A percentile compares a stretch with the other conserved stretches of the same genome.
These are phyloP conservation scores for Hippocampus kuda DNA, from an alignment of 2,797 vertebrate genomes.

Conservation along the genomic window DNA sequence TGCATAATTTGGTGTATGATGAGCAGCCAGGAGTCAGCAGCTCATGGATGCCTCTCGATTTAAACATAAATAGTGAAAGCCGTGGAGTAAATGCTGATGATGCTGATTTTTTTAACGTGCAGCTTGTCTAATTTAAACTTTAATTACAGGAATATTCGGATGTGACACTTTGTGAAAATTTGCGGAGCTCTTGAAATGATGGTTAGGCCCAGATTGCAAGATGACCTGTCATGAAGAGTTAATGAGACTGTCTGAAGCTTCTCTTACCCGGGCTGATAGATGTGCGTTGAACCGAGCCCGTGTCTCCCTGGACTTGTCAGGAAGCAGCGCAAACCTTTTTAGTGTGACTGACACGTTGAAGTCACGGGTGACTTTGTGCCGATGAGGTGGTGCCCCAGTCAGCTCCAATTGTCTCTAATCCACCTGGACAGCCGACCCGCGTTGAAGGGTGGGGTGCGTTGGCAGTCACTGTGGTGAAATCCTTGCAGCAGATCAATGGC, in stretches of 20 bases:
- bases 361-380: slow-evolving; percentile 52
- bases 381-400: slow-evolving; percentile 61
- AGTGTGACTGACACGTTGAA: slow-evolving; percentile 46
- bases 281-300: slow-evolving; percentile 17
- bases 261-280: slow-evolving; percentile 12
- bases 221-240: slow-evolving; percentile 38
- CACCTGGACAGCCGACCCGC: slow-evolving; percentile 35
- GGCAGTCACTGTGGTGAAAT: not conserved
- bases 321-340: slow-evolving; percentile 36
- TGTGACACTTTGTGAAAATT: slow-evolving; percentile 14
- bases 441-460: slow-evolving; percentile 14
- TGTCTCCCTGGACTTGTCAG: slow-evolving; percentile 32
- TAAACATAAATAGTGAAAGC: slow-evolving; percentile 25
- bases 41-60: slow-evolving; percentile 44
- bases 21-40: slow-evolving; percentile 41
- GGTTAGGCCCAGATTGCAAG: slow-evolving; percentile 8
- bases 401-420: slow-evolving; percentile 57
- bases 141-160: slow-evolving; percentile 11
- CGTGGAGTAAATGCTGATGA: slow-evolving; percentile 37
- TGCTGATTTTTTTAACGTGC: slow-evolving; percentile 19
- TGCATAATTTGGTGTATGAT: slow-evolving; percentile 40
- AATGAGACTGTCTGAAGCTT: slow-evolving; percentile 20
- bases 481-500: not conserved
- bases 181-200: slow-evolving; percentile 6
- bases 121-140: slow-evolving; percentile 6